Base-by-base conservation (phyloP, 2,113 vertebrate genomes). In the Puntigrus tetrazona region DNA sequence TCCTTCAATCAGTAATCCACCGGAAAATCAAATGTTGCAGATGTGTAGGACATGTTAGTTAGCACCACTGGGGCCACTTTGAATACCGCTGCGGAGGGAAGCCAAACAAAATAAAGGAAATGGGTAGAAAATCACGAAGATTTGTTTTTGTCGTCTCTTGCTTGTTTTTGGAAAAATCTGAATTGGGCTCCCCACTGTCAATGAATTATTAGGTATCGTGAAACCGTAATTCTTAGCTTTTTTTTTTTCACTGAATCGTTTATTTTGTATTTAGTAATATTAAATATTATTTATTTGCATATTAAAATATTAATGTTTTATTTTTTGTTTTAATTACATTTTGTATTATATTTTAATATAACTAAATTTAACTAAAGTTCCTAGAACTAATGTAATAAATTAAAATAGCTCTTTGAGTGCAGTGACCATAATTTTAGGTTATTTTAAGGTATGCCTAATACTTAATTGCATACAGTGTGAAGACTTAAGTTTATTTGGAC, bases 1-100 rank as follows among this genome's bases (percentile, higher is more conserved):
- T 14, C 8, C 3, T 41, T 29, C 0, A 5, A 14, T 14, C 25
- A 10, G 7, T 50, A 34, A 25, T 47, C 25, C 25, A 18, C 25
- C 22, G 41, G 57, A 65, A 57, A 69, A 31, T 85, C 80, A 69
- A 57, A 57, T 82, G 27, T 50, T 85, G 52, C 22, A 27, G 25
- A 6, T 75, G 34, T n/a, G 45, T 73, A 45, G 38, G 77, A 81
- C 34, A 16, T 73, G 31, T 57, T 36, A 14, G 16, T 25, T 82
- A 29, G 78, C 61, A 52, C 82, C 70, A 70, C 10, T 73, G 52
- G 63, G 38, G 20, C 43, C 41, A 59, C 27, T n/a, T 57, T n/a
- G 31, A 63, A 41, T 72, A 59, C 52, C 13, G 6, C 29, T 63
- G 20, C 25, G 2, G 16, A 5, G 86, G 18, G 22, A 57, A 20